Percentiles rank a stretch among this genome's conserved stretches.
Evolutionary conservation across 2,888 invertebrate species (phyloP).

Genomic region (Orthosia gracilis): DNA sequence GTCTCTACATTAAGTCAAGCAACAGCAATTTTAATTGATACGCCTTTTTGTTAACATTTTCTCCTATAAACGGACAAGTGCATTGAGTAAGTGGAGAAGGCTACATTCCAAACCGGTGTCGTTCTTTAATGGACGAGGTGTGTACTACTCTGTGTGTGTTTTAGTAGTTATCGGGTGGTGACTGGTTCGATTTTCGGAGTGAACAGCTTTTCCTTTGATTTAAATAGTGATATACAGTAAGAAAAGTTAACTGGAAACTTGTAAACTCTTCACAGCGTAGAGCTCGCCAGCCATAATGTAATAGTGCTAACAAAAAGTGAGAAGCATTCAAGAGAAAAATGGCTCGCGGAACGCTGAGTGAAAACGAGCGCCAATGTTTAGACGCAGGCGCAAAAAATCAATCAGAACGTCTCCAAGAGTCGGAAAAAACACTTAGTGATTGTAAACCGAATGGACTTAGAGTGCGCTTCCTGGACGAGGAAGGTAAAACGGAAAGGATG

Average conservation of each 20-base stretch:
- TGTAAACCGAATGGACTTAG: slow-evolving; percentile 83
- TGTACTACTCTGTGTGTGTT: slow-evolving; percentile 87
- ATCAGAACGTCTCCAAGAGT: slow-evolving; percentile 82
- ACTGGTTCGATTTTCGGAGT: slow-evolving; percentile 75
- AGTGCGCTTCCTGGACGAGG: slow-evolving; percentile 88
- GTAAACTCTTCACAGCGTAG: slow-evolving; percentile 61
- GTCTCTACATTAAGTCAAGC: slow-evolving; percentile 70
- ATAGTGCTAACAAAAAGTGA: slow-evolving; percentile 65
- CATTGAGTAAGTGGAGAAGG: slow-evolving; percentile 86
- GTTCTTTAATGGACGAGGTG: slow-evolving; percentile 89
- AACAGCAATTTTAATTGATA: slow-evolving; percentile 69
- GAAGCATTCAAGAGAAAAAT: slow-evolving; percentile 77
- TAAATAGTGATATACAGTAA: slow-evolving; percentile 62
- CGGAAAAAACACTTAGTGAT: slow-evolving; percentile 80
- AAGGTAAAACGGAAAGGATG: slow-evolving; percentile 88
- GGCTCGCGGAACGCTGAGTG: slow-evolving; percentile 88
- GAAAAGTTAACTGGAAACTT: slow-evolving; percentile 63
- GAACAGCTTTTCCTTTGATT: slow-evolving; percentile 66
- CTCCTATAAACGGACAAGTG: slow-evolving; percentile 81
- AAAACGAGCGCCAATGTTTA: slow-evolving; percentile 86
- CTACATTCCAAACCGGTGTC: slow-evolving; percentile 90
- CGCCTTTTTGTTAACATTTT: slow-evolving; percentile 75
- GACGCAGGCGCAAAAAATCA: slow-evolving; percentile 84
- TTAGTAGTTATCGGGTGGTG: slow-evolving; percentile 81
- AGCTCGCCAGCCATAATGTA: slow-evolving; percentile 75